Percentiles rank a stretch among this genome's conserved stretches.
phyloP scores from a whole-genome alignment of 2,888 invertebrate genomes.

The Encarsia formosa region DNA sequence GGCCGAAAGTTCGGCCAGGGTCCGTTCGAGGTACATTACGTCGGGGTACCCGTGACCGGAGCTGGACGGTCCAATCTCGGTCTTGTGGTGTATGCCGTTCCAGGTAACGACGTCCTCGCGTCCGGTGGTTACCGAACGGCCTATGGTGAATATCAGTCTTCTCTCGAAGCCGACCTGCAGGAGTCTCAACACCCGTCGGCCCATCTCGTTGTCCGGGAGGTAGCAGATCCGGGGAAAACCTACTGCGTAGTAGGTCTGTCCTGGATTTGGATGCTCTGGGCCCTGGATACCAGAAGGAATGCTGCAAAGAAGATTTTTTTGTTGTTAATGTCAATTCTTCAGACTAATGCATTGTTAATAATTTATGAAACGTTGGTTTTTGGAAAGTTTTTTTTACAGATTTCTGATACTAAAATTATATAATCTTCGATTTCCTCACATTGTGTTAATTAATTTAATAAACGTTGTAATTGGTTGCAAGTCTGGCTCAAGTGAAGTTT shows the following conservation, averaged over 20 bases:
- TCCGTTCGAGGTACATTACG: conserved; percentile 68
- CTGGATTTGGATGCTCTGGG: conserved; percentile 73
- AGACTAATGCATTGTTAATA: too few relatives aligned
- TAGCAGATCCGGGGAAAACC: conserved; percentile 80
- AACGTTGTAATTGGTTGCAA: too few relatives aligned
- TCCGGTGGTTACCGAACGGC: conserved; percentile 84
- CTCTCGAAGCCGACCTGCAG: conserved; percentile 81
- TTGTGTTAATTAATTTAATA: too few relatives aligned
- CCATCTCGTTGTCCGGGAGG: conserved; percentile 79
- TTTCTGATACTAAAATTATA: too few relatives aligned
- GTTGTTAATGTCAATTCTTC: too few relatives aligned
- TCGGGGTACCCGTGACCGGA: conserved; percentile 70
- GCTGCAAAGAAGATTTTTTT: conserved; percentile 56
- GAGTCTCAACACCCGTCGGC: conserved; percentile 69
- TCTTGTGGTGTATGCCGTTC: conserved; percentile 87
- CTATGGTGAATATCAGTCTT: conserved; percentile 78
- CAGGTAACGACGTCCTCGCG: conserved; percentile 88
- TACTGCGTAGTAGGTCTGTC: conserved; percentile 81
- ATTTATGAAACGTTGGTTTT: too few relatives aligned
- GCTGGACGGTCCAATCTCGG: conserved; percentile 61
- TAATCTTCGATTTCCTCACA: too few relatives aligned
- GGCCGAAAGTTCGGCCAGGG: conserved; percentile 58
- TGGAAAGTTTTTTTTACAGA: too few relatives aligned
- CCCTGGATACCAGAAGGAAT: conserved; percentile 84
- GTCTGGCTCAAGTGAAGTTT: background rate